Base-by-base conservation (phyloP, 2,797 vertebrate genomes). In the Apodemus agrarius region DNA sequence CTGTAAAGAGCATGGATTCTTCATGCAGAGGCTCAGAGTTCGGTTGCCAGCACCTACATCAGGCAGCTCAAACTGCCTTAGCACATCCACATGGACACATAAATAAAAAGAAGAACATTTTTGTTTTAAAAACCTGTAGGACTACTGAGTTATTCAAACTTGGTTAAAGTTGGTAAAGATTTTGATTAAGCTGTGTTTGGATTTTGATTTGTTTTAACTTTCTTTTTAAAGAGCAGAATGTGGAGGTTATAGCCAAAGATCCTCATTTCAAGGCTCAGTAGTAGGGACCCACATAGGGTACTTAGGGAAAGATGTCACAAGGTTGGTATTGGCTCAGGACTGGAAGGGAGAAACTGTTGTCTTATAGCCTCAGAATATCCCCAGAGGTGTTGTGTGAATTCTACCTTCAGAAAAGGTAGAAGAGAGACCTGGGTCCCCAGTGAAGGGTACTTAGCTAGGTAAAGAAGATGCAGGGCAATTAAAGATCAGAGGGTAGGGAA, bases 371-470 rank as follows among this genome's bases (percentile, higher is more conserved):
- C 96, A 98, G 98, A 98, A 98, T 98, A 98, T 98, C 98, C 98
- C 98, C 98, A 98, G 98, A 86, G 43, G 31, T 37, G 94, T 98
- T 98, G 98, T 98, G 98, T 98, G 98, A 98, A 98, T 99, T 96
- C 17, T 97, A 97, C 98, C 98, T 98, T 99, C 98, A 98, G 96
- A 84, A 98, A 98, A 98, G 98, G 98, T 98, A 97, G 96, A 96
- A 98, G 97, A 89, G 94, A 98, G 97, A 97, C 96, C 95, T 97
- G 97, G 95, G 52, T 67, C 98, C 97, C 90, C 81, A 76, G 87
- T 90, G 96, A 96, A 97, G 21, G 57, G 95, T 93, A 0, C 94
- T 97, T 93, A 90, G 96, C 97, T 97, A 98, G 91, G 85, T 82
- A 79, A 67, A 91, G 59, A 95, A 72, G 52, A 59, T 81, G 34